A percentile compares a stretch with the other conserved stretches of the same genome.
phyloP scores from a whole-genome alignment of 2,888 invertebrate species.

The Leptodirus hochenwartii region DNA sequence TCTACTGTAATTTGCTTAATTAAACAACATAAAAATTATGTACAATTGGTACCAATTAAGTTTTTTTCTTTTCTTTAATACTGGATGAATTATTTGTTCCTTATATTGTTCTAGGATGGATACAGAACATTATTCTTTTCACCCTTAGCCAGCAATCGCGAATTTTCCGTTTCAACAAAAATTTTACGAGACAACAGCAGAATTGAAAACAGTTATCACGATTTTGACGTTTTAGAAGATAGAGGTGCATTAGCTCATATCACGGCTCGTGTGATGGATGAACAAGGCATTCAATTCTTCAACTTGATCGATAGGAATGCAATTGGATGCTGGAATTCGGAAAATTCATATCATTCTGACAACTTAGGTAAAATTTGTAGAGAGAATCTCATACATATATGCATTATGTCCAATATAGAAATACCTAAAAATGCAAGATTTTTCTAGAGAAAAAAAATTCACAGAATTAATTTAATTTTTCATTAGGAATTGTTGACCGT shows the following conservation, averaged over 20 bases:
- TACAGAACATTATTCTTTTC: conserved; percentile 59
- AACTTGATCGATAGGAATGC: conserved; percentile 66
- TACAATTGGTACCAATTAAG: too few species aligned
- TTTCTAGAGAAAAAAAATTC: too few species aligned
- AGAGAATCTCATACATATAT: too few species aligned
- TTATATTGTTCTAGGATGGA: too few species aligned
- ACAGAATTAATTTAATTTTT: too few species aligned
- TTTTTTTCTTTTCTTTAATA: too few species aligned
- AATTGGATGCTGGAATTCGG: conserved; percentile 66
- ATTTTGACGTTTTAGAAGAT: conserved; percentile 46
- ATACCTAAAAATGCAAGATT: too few species aligned
- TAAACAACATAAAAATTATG: too few species aligned
- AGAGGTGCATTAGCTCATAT: conserved; percentile 51
- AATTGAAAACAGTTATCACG: conserved; percentile 48
- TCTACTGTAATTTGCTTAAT: too few species aligned
- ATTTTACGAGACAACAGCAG: conserved; percentile 49
- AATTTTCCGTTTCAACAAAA: conserved; percentile 61
- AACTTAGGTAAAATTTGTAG: conserved; percentile 6
- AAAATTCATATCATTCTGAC: conserved; percentile 41
- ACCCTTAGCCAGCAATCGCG: conserved; percentile 58
- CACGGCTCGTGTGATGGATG: conserved; percentile 56
- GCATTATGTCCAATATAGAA: too few species aligned
- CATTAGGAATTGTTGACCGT: conserved; percentile 44
- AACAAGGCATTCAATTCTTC: conserved; percentile 56
- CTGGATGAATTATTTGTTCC: too few species aligned